Evolutionary conservation across 2,888 invertebrate genomes (phyloP).

Genomic region (Drosophila paucipuncta): DNA sequence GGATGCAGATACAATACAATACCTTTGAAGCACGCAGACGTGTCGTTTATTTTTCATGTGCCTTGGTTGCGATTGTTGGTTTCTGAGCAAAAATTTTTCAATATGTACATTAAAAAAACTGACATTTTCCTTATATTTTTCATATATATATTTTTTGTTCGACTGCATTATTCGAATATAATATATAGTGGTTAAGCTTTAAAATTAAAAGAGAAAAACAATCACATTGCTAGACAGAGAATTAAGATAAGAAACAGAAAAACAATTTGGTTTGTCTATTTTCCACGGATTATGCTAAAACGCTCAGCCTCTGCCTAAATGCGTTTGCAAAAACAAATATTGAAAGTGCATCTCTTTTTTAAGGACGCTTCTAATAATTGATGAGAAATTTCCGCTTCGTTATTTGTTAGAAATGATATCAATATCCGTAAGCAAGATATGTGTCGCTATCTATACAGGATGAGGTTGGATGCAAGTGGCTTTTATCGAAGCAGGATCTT

Average conservation of each 20-base stretch:
- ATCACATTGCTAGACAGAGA: neutral
- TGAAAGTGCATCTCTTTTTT: neutral
- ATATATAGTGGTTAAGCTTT: neutral
- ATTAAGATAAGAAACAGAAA: too few relatives aligned
- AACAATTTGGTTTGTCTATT: too few relatives aligned
- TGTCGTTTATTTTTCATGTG: neutral
- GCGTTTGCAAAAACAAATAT: neutral
- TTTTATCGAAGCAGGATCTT: neutral
- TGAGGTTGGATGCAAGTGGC: neutral
- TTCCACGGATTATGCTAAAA: too few relatives aligned
- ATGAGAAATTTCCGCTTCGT: neutral
- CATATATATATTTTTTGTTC: neutral
- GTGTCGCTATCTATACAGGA: too few relatives aligned
- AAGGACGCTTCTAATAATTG: neutral
- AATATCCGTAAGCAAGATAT: neutral
- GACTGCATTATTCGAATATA: neutral
- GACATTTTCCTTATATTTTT: neutral
- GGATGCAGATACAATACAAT: neutral
- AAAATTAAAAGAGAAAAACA: neutral
- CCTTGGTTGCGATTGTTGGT: too few relatives aligned
- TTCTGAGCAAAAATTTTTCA: neutral
- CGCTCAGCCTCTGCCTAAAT: neutral
- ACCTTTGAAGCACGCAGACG: neutral
- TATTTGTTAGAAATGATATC: neutral
- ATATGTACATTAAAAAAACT: neutral